phyloP scores from a whole-genome alignment of 2,888 invertebrate genomes.

The Sesia bembeciformis region DNA sequence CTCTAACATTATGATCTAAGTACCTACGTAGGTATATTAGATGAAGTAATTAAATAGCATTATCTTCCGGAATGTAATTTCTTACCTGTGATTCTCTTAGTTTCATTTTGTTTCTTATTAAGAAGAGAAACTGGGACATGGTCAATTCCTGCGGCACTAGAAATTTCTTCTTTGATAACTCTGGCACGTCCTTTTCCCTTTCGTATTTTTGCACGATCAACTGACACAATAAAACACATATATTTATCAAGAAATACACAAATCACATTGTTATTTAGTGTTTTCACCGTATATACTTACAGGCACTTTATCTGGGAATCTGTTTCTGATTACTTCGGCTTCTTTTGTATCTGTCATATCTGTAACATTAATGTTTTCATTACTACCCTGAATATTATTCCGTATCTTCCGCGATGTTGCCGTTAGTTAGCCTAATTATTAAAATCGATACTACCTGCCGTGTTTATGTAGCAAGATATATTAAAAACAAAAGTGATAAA shows the following conservation, averaged over 20 bases:
- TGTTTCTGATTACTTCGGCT: constrained; percentile 80
- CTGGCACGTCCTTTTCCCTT: constrained; percentile 83
- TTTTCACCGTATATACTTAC: constrained; percentile 62
- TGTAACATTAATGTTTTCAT: constrained; percentile 8
- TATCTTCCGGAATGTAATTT: not conserved
- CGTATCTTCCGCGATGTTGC: too few relatives aligned
- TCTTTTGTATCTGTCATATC: constrained; percentile 58
- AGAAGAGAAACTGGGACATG: constrained; percentile 89
- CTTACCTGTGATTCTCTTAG: constrained; percentile 56
- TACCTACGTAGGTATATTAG: too few relatives aligned
- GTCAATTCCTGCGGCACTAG: constrained; percentile 91
- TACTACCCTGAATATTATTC: not conserved
- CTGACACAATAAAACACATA: constrained; percentile 40
- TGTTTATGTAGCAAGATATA: too few relatives aligned
- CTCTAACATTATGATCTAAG: too few relatives aligned
- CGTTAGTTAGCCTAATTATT: too few relatives aligned
- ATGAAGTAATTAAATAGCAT: too few relatives aligned
- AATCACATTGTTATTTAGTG: not conserved
- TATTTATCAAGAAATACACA: not conserved
- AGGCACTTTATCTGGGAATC: constrained; percentile 87
- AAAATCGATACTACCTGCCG: too few relatives aligned
- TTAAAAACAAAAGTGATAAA: too few relatives aligned
- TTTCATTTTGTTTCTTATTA: constrained; percentile 76
- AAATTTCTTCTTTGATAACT: constrained; percentile 87
- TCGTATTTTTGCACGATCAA: constrained; percentile 86